Conservation (phyloP, 2,888 invertebrate species). For the Pachymerium ferrugineum region DNA sequence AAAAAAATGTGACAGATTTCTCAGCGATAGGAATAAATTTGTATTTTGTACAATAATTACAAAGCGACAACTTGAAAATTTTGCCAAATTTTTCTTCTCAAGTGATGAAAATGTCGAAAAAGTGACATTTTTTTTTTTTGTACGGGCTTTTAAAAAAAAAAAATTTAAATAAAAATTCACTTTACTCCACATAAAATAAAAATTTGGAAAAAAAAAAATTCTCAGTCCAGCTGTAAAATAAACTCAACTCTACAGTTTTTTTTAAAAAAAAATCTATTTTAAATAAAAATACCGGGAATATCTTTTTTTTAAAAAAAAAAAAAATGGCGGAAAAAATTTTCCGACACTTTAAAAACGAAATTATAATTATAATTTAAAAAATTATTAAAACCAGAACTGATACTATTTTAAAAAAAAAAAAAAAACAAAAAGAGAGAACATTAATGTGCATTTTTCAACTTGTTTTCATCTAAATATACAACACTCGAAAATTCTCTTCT, state of each 20-base stretch:
- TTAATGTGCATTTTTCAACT: not conserved
- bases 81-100: not conserved
- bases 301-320: no score
- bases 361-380: not conserved
- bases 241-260: not conserved
- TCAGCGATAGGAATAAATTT: conserved; percentile 14
- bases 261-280: not conserved
- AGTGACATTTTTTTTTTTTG: not conserved
- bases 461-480: not conserved
- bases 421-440: no score
- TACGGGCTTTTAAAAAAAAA: not conserved
- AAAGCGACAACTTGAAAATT: not conserved
- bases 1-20: conserved; percentile 7
- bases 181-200: no score
- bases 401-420: no score
- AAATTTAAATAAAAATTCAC: no score
- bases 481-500: not conserved
- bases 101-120: not conserved
- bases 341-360: not conserved
- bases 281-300: not conserved
- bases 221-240: not conserved
- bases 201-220: not conserved
- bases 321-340: not conserved
- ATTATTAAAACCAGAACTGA: not conserved
- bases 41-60: conserved; percentile 5